phyloP scores from a whole-genome alignment of 2,113 vertebrate genomes.

The Siphamia tubifer region DNA sequence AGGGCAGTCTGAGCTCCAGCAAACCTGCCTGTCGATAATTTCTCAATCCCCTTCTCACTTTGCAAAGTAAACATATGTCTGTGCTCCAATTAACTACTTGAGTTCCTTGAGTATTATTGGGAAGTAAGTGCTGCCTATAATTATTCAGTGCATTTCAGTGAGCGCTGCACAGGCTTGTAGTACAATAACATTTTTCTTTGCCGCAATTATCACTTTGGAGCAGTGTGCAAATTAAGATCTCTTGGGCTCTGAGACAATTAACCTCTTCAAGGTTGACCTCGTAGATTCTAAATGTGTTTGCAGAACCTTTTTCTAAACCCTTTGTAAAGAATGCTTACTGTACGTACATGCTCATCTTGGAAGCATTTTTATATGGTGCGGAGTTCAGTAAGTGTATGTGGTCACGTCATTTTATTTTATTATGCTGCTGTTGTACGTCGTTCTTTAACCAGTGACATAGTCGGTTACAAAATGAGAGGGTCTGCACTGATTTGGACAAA shows the following conservation, averaged over 20 bases:
- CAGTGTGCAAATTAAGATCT: slow-evolving; percentile 32
- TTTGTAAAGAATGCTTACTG: not conserved
- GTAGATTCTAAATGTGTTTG: slow-evolving; percentile 37
- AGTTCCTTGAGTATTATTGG: slow-evolving; percentile 38
- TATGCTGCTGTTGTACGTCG: not conserved
- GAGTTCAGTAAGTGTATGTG: not conserved
- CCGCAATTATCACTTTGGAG: slow-evolving; percentile 42
- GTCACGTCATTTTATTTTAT: not conserved
- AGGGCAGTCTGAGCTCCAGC: slow-evolving; percentile 37
- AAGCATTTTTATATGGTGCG: not conserved
- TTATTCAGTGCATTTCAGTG: slow-evolving; percentile 38
- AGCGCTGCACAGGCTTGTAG: not conserved
- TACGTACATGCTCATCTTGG: too few relatives aligned
- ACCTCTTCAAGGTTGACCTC: slow-evolving; percentile 25
- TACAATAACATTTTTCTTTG: slow-evolving; percentile 54
- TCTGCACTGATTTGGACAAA: not conserved
- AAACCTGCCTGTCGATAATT: slow-evolving; percentile 57
- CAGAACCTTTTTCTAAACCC: slow-evolving; percentile 13
- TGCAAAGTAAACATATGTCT: slow-evolving; percentile 64
- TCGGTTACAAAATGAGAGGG: not conserved
- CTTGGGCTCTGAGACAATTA: slow-evolving; percentile 18
- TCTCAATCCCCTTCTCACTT: slow-evolving; percentile 66
- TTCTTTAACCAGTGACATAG: not conserved
- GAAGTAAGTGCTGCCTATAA: slow-evolving; percentile 20
- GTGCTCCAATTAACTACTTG: slow-evolving; percentile 59